phyloP scores from a whole-genome alignment of 1,140 invertebrate genomes.

The Zaprionus gabonicus region DNA sequence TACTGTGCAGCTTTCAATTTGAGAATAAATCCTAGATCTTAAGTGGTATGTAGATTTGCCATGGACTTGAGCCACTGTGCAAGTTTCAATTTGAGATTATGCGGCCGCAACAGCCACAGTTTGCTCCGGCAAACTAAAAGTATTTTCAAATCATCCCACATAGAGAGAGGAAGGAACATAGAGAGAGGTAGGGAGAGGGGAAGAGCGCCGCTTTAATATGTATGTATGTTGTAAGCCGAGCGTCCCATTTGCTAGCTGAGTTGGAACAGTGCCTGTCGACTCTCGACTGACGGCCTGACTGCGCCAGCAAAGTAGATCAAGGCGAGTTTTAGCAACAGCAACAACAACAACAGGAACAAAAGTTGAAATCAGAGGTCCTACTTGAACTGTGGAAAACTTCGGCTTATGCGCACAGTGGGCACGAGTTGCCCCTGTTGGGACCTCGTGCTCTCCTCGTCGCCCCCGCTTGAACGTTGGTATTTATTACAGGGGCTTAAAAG shows the following conservation, averaged over 20 bases:
- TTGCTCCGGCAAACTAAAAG: conserved; percentile 16
- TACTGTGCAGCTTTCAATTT: background rate
- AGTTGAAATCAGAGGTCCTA: conserved; percentile 60
- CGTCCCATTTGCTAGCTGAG: conserved; percentile 70
- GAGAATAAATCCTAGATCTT: background rate
- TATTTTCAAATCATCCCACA: conserved; percentile 69
- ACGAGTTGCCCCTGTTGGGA: conserved; percentile 26
- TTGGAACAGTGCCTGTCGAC: conserved; percentile 57
- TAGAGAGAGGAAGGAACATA: background rate
- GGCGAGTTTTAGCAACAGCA: conserved; percentile 57
- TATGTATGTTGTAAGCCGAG: conserved; percentile 42
- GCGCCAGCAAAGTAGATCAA: conserved; percentile 73
- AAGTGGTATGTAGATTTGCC: background rate
- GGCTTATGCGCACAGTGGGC: conserved; percentile 59
- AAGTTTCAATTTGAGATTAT: conserved; percentile 28
- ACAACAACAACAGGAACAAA: conserved; percentile 45
- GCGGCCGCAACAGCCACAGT: conserved; percentile 42
- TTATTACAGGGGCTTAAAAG: conserved; percentile 74
- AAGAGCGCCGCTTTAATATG: conserved; percentile 2
- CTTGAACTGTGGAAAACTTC: conserved; percentile 66
- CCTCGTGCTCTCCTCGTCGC: background rate
- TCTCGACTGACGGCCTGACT: conserved; percentile 42
- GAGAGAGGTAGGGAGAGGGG: background rate
- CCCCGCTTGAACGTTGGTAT: conserved; percentile 52
- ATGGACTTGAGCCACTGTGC: conserved; percentile 28